Evolutionary conservation across 2,113 vertebrate genomes (phyloP), one percentile per base, ranked within the genome.

Genomic region (Melospiza melodia): DNA sequence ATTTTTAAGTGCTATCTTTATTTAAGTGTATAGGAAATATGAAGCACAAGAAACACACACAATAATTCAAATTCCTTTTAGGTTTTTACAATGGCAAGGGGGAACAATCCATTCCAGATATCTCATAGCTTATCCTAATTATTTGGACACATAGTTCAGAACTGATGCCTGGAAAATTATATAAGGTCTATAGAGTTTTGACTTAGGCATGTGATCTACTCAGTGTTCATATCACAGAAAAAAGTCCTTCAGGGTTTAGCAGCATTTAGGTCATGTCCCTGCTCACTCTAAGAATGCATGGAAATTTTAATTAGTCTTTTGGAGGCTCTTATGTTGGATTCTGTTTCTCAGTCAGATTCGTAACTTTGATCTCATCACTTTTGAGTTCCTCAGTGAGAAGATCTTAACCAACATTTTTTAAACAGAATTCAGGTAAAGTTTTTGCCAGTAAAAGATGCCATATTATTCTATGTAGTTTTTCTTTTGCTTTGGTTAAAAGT

Each of bases 71-170:
- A 85, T 73, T 90, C 52, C 24, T 87, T 3, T 55, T 62, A 62
- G 37, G 7, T 27, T 85, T 87, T 83, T 83, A 16, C 8, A 79
- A 52, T 13, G 5, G 14, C 68, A 59, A 91, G 30, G 55, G 39
- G 16, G 44, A 87, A 89, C 9, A 83, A 87, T 59, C 35, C 18
- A 43, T 82, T 95, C 43, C 78, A 92, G 76, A 52, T 91, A 94
- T 61, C 37, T 94, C 83, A 85, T 85, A 93, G 61, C 33, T 95
- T 90, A 76, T 94, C 65, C 22, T 96, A 97, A 98, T 95, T 93
- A 85, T 78, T 78, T 95, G 54, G 86, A 97, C 85, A 95, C 3
- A 10, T 52, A 66, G 16, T 35, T 59, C 46, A 87, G 65, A 91
- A 67, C 39, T 69, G 15, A 37, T 88, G 85, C 79, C 85, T 88